phyloP scores from a whole-genome alignment of 2,113 vertebrate genomes.

The Gnathonemus longibarbis region DNA sequence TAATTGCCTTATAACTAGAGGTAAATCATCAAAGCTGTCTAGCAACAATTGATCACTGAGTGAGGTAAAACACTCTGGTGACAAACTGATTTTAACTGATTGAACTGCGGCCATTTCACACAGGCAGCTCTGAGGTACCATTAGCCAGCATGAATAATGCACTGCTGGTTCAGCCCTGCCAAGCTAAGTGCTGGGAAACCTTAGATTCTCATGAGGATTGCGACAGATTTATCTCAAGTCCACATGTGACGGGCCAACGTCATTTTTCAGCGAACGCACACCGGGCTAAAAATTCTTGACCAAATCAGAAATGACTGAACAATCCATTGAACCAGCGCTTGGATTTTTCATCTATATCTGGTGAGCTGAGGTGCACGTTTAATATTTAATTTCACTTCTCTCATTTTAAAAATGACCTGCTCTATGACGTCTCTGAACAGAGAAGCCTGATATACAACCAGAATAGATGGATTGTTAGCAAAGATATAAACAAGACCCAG shows the following conservation, averaged over 20 bases:
- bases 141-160: slow-evolving; percentile 99
- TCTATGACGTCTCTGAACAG: not conserved
- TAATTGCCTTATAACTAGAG: not conserved
- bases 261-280: not conserved
- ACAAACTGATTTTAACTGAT: not conserved
- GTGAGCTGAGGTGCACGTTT: not conserved
- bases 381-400: slow-evolving; percentile 8
- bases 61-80: not conserved
- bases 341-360: not conserved
- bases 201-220: slow-evolving; percentile 93
- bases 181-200: slow-evolving; percentile 96
- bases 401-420: not conserved
- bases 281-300: not conserved
- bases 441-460: not conserved
- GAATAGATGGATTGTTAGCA: not conserved
- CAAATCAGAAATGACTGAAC: not conserved
- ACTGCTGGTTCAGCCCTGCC: slow-evolving; percentile 78
- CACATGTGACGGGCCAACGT: slow-evolving; percentile 38
- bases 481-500: not conserved
- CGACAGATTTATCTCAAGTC: slow-evolving; percentile 97
- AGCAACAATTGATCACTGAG: not conserved
- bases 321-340: not conserved
- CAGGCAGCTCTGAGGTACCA: slow-evolving; percentile 75
- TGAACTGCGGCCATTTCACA: not conserved
- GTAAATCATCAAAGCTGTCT: not conserved